These are phyloP conservation scores for Fundulus diaphanus DNA, from an alignment of 2,797 vertebrate species.

Conservation along the genomic window DNA sequence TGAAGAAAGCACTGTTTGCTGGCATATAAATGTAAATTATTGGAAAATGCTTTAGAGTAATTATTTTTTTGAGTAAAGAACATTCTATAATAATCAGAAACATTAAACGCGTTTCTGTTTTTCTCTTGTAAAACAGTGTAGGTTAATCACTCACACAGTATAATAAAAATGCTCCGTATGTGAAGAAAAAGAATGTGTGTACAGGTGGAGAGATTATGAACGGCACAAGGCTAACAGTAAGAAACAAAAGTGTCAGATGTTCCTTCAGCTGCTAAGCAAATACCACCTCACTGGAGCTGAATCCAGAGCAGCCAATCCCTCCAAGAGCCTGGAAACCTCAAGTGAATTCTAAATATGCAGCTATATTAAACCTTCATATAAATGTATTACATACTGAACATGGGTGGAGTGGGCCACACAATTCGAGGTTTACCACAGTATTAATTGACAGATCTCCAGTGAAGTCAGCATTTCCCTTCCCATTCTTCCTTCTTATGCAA, in stretches of 20 bases:
- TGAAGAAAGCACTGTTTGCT: neutral
- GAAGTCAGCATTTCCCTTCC: neutral
- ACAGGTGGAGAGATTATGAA: neutral
- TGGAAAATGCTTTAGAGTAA: neutral
- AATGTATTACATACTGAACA: conserved; percentile 42
- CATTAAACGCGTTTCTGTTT: neutral
- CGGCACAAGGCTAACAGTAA: conserved; percentile 10
- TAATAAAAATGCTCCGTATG: neutral
- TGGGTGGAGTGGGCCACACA: conserved; percentile 29
- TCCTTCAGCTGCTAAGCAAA: conserved; percentile 68
- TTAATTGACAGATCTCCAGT: conserved; percentile 15
- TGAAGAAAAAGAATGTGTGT: neutral
- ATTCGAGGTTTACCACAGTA: conserved; percentile 14
- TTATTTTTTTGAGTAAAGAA: neutral
- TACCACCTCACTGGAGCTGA: conserved; percentile 52
- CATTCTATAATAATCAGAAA: neutral
- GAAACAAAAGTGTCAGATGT: conserved; percentile 46
- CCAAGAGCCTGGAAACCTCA: conserved; percentile 50
- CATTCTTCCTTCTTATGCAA: neutral
- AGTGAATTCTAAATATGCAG: conserved; percentile 54
- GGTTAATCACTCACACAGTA: neutral
- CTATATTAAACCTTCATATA: conserved; percentile 60
- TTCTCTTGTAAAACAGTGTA: neutral
- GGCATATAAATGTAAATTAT: neutral
- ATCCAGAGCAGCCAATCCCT: conserved; percentile 35